Percentiles rank a stretch among this genome's conserved stretches.
Evolutionary conservation across 2,113 vertebrate genomes (phyloP).

Genomic region (Indri indri): DNA sequence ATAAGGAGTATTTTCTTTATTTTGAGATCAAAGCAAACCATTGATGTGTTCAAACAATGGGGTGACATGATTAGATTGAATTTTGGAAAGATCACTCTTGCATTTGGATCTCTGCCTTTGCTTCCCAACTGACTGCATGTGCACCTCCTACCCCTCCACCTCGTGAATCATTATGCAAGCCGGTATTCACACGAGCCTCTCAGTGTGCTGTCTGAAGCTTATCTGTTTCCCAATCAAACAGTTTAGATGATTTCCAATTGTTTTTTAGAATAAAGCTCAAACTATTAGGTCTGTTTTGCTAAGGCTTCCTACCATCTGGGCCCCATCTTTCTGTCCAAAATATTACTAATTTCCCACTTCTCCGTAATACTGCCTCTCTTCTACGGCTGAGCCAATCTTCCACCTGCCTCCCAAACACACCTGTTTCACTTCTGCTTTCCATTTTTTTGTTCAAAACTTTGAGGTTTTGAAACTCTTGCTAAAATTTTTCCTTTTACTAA

Average conservation of each 20-base stretch:
- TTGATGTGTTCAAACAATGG: not conserved
- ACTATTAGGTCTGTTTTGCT: not conserved
- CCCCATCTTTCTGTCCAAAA: not conserved
- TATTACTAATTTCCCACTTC: not conserved
- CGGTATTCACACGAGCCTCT: not conserved
- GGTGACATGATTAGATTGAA: not conserved
- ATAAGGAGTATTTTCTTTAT: not conserved
- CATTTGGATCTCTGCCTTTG: not conserved
- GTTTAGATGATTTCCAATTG: not conserved
- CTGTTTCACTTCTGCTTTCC: not conserved
- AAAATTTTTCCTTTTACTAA: not conserved
- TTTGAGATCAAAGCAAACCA: not conserved
- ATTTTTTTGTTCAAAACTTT: not conserved
- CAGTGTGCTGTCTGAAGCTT: not conserved
- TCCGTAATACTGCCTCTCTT: not conserved
- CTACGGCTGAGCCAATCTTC: not conserved
- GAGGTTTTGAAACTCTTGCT: not conserved
- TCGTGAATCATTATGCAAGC: not conserved
- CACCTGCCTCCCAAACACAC: not conserved
- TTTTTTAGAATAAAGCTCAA: not conserved
- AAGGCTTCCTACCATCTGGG: not conserved
- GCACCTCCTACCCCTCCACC: not conserved
- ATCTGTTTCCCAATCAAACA: not conserved
- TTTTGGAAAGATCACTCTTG: not conserved
- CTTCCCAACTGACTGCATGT: not conserved